Percentiles rank a stretch among this genome's conserved stretches.
phyloP scores from a whole-genome alignment of 2,888 invertebrate species.

The Brachyptera putata region DNA sequence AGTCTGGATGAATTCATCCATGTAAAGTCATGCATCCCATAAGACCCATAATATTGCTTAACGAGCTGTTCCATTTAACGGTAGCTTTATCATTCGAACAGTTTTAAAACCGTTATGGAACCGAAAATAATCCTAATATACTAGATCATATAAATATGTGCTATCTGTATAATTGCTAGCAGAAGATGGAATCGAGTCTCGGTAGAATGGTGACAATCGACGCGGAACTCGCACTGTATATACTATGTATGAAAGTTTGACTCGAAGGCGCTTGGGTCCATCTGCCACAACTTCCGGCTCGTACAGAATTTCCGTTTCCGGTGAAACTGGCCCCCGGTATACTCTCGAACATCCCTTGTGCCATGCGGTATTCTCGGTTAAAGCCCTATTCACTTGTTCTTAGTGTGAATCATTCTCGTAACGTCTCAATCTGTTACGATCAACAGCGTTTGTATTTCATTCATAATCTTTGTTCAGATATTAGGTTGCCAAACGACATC shows the following conservation, averaged over 20 bases:
- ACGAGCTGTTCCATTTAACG: constrained; percentile 3
- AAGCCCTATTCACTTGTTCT: too few relatives aligned
- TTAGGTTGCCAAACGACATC: too few relatives aligned
- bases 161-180: too few relatives aligned
- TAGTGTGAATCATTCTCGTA: too few relatives aligned
- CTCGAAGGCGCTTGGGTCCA: constrained; percentile 5
- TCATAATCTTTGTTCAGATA: too few relatives aligned
- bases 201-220: background rate
- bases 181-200: background rate
- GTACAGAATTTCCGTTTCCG: constrained; percentile 11
- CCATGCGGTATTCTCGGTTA: too few relatives aligned
- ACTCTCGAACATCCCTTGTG: background rate
- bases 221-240: background rate
- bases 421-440: too few relatives aligned
- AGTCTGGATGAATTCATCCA: constrained; percentile 3
- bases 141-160: too few relatives aligned
- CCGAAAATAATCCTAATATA: too few relatives aligned
- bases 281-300: constrained; percentile 14
- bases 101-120: background rate
- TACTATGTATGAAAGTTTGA: background rate
- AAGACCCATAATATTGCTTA: background rate
- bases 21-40: background rate
- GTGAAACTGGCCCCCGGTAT: background rate
- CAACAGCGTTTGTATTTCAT: too few relatives aligned
- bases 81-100: background rate